A percentile compares a stretch with the other conserved stretches of the same genome.
phyloP scores from a whole-genome alignment of 2,113 vertebrate species.

The Cairina moschata region DNA sequence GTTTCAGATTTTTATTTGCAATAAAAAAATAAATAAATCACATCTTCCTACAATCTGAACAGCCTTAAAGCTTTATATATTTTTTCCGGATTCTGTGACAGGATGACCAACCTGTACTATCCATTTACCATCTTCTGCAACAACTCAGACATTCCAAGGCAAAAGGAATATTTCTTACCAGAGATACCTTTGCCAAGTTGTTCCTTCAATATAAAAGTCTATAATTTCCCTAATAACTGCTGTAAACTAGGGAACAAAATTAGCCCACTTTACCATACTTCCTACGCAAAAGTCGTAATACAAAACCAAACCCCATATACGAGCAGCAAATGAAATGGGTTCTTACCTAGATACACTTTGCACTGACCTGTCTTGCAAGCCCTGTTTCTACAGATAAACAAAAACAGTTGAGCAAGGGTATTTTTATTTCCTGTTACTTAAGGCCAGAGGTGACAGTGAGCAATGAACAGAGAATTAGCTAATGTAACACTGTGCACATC shows the following conservation, averaged over 20 bases:
- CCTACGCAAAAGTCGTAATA: background rate
- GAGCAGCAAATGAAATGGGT: background rate
- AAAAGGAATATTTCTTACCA: background rate
- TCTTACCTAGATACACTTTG: background rate
- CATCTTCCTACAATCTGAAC: background rate
- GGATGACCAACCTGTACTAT: background rate
- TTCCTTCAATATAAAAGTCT: background rate
- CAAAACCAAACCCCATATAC: background rate
- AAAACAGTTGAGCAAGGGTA: background rate
- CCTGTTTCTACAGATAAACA: background rate
- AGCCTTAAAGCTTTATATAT: background rate
- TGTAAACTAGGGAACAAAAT: background rate
- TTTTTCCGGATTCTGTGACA: too few relatives aligned
- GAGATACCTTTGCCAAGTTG: background rate
- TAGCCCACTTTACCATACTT: background rate
- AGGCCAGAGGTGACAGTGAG: rapidly evolving
- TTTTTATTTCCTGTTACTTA: background rate
- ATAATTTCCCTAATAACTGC: background rate
- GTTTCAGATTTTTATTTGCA: background rate
- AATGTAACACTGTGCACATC: background rate
- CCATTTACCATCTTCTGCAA: background rate
- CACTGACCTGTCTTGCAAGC: background rate
- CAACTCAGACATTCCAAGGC: background rate
- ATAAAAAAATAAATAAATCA: background rate
- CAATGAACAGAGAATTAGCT: background rate